Evolutionary conservation across 2,888 invertebrate genomes (phyloP).

Genomic region (Hydroisotoma schaefferi): DNA sequence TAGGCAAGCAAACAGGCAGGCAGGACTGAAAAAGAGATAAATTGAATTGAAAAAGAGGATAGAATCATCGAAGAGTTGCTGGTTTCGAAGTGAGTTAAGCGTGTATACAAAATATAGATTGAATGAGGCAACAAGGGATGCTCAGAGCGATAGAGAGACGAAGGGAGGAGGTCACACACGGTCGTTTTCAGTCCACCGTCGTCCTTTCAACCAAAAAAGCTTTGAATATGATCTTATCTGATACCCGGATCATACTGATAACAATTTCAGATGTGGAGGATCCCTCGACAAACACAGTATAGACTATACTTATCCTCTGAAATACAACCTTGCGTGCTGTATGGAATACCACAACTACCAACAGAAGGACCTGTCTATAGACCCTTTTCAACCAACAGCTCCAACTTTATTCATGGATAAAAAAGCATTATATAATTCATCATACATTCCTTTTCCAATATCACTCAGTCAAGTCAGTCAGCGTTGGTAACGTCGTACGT

Average conservation of each 20-base stretch:
- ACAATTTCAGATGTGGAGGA: slow-evolving; percentile 38
- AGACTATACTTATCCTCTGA: too few species aligned
- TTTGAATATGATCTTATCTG: slow-evolving; percentile 40
- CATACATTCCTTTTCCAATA: too few species aligned
- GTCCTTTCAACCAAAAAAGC: slow-evolving; percentile 13
- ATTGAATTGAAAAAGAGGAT: slow-evolving; percentile 46
- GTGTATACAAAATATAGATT: slow-evolving; percentile 16
- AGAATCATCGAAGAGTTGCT: slow-evolving; percentile 5
- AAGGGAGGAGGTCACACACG: slow-evolving; percentile 46
- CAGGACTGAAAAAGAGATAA: slow-evolving; percentile 45
- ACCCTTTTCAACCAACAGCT: too few species aligned
- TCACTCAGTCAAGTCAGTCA: too few species aligned
- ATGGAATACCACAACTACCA: too few species aligned
- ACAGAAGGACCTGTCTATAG: too few species aligned
- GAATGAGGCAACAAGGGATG: slow-evolving; percentile 27
- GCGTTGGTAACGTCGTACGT: too few species aligned
- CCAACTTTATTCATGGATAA: too few species aligned
- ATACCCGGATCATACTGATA: slow-evolving; percentile 46
- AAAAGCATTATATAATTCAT: too few species aligned
- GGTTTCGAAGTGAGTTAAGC: neutral
- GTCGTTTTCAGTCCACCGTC: slow-evolving; percentile 36
- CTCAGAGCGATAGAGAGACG: slow-evolving; percentile 35
- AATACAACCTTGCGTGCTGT: too few species aligned
- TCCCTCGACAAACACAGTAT: neutral
- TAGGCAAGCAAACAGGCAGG: too few species aligned